Percentiles rank a stretch among this genome's conserved stretches.
These are phyloP conservation scores for Hydrotaea diabolus DNA, from an alignment of 2,888 invertebrate species.

Conservation along the genomic window DNA sequence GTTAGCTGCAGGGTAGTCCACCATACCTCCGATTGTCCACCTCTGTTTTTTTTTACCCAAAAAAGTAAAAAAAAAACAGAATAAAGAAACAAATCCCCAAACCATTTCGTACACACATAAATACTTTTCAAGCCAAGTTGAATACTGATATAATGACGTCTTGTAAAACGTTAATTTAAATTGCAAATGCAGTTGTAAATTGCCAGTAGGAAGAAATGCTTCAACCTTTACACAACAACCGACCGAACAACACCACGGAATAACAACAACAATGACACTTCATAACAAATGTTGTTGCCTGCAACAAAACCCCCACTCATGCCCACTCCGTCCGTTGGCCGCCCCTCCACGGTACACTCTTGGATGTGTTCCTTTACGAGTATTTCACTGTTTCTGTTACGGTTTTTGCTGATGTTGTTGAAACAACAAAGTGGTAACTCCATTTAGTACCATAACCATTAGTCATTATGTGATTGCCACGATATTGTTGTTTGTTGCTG, in stretches of 20 bases:
- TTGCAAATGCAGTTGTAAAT: slow-evolving; percentile 68
- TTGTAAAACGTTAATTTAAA: slow-evolving; percentile 69
- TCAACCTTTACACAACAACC: slow-evolving; percentile 39
- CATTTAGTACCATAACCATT: slow-evolving; percentile 63
- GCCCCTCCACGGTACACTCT: slow-evolving; percentile 20
- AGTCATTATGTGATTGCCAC: slow-evolving; percentile 47
- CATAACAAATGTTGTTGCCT: slow-evolving; percentile 6
- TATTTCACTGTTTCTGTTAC: too few species aligned
- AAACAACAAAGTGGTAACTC: slow-evolving; percentile 65
- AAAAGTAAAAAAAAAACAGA: neutral
- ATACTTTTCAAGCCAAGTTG: slow-evolving; percentile 19
- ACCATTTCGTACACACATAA: slow-evolving; percentile 14
- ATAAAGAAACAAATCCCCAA: too few species aligned
- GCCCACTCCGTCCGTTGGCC: neutral
- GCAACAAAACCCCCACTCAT: slow-evolving; percentile 4
- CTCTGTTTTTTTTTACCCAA: slow-evolving; percentile 7
- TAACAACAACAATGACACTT: slow-evolving; percentile 26
- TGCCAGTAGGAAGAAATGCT: slow-evolving; percentile 58
- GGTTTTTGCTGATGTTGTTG: neutral
- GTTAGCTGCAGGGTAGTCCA: too few species aligned
- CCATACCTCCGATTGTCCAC: too few species aligned
- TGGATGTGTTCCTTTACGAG: neutral
- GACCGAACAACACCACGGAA: slow-evolving; percentile 17
- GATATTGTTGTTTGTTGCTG: slow-evolving; percentile 12
- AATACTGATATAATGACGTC: slow-evolving; percentile 64